Evolutionary conservation across 2,888 invertebrate genomes (phyloP), one percentile per base, ranked within the genome.

Genomic region (Ceraclea dissimilis): DNA sequence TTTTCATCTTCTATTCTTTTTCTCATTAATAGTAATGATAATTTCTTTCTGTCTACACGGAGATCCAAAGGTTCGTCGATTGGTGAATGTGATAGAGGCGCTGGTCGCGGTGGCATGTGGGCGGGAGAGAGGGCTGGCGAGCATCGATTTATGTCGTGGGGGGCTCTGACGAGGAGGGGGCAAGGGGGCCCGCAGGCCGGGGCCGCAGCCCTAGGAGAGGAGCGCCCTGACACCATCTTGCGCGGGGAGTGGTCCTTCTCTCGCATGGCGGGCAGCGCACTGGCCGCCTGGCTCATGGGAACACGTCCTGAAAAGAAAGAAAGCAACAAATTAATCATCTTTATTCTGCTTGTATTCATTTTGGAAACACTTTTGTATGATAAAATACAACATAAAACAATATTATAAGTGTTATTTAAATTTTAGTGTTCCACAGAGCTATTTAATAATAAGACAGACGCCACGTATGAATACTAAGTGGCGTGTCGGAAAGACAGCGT

Each of bases 191-290:
- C 52, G 48, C 67, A 31, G 63, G 68, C 51, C 64, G 65, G 61
- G 72, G 62, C 58, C 17, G 56, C 62, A 46, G 60, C 60, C 44
- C 58, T 67, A 43, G 71, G 62, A 46, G 62, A 62, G 43, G 60
- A 60, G 34, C 62, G 62, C 58, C 62, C 62, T 76, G 68, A 79
- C 70, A 86, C 79, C 86, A 90, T 90, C 80, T 91, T 91, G 76
- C 90, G 83, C 72, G 91, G 92, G 71, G 90, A 89, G 73, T 90
- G 88, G 81, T 92, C 90, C 79, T 93, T 92, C 80, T 92, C 92
- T 80, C 92, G 84, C 86, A 88, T 87, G 72, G 80, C 87, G 80
- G 82, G 78, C 74, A 75, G 80, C 76, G 80, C 80, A 73, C 82
- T 79, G 75, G 83, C 84, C 79, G 84, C 84, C 80, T 83, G 83